Evolutionary conservation across 2,888 invertebrate genomes (phyloP), one percentile per base, ranked within the genome.

Genomic region (Dendrolimus pini): DNA sequence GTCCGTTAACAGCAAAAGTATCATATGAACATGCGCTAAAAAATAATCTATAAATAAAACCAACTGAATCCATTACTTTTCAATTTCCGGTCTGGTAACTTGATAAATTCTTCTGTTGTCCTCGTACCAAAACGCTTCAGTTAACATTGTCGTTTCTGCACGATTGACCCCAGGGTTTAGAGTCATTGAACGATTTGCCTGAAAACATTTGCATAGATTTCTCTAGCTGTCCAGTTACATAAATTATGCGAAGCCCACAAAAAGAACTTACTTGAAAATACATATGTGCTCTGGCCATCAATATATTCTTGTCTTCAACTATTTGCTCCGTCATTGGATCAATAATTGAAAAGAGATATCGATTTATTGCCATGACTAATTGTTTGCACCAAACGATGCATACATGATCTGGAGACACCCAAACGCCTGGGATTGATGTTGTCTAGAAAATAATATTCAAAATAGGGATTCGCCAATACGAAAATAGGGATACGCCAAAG

Each of bases 321-420:
- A 90, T 65, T 64, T 91, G 91, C 60, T 79, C 72, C 0, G 81
- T 88, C 9, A 63, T 75, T 2, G 83, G 80, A 76, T 96, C 93
- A 7, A 98, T 93, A 54, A 94, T 93, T 67, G 96, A 96, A 82
- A 97, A 98, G 9, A 98, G 85, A 56, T 96, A 94, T 67, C 95
- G 91, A 62, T 95, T 95, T 59, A 97, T 91, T 0, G 94, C 93
- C 75, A 97, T 80, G 1, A 98, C 94, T 53, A 98, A 87, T 82
- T 98, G 97, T 72, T 97, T 96, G 82, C 97, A 98, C 98, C 98
- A 99, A 6, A 97, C 94, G 69, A 98, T 96, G 70, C 96, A 95
- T 10, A 96, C 92, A 79, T 99, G 99, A 82, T 98, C 98, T 1
- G 96, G 94, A 7, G 97, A 94, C 9, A 95, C 89, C 96, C 98